Conservation (phyloP, 2,888 invertebrate species). For the Stenotaenia linearis region DNA sequence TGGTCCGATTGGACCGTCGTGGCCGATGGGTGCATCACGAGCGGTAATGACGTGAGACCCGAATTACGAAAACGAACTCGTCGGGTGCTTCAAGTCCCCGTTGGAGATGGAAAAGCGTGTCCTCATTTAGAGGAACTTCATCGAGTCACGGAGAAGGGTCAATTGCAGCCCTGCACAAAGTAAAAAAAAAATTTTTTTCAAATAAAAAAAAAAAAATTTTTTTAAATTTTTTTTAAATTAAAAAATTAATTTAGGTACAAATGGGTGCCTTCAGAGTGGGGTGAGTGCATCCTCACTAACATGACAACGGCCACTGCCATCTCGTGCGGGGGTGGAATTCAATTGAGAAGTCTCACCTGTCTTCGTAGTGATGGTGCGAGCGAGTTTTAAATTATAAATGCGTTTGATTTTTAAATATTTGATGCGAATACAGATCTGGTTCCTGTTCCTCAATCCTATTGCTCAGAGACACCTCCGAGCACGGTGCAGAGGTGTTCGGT, state of each 20-base stretch:
- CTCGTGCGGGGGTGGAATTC: constrained; percentile 57
- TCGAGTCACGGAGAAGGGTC: constrained; percentile 42
- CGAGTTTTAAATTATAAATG: not conserved
- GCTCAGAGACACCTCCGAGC: constrained; percentile 37
- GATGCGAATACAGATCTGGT: constrained; percentile 35
- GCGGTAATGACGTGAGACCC: constrained; percentile 45
- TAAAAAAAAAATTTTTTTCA: too few relatives aligned
- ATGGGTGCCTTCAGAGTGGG: constrained; percentile 57
- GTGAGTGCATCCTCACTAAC: constrained; percentile 46
- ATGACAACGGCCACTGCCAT: constrained; percentile 40
- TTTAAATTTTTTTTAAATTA: too few relatives aligned
- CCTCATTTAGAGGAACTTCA: constrained; percentile 46
- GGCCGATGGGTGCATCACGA: constrained; percentile 52
- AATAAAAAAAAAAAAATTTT: too few relatives aligned
- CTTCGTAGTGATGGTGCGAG: constrained; percentile 46
- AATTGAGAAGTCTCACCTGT: constrained; percentile 56
- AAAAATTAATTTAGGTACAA: constrained; percentile 51
- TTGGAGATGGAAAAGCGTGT: constrained; percentile 46
- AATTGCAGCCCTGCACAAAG: constrained; percentile 43
- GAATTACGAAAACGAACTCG: constrained; percentile 45
- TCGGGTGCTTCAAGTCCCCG: constrained; percentile 44
- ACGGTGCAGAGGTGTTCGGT: constrained; percentile 49
- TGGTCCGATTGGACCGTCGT: constrained; percentile 58
- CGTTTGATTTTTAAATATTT: not conserved
- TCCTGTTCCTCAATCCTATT: constrained; percentile 36